A percentile compares a stretch with the other conserved stretches of the same genome.
Conservation (phyloP, 92 coral and sea anemone species). For the Pocillopora grandis region DNA sequence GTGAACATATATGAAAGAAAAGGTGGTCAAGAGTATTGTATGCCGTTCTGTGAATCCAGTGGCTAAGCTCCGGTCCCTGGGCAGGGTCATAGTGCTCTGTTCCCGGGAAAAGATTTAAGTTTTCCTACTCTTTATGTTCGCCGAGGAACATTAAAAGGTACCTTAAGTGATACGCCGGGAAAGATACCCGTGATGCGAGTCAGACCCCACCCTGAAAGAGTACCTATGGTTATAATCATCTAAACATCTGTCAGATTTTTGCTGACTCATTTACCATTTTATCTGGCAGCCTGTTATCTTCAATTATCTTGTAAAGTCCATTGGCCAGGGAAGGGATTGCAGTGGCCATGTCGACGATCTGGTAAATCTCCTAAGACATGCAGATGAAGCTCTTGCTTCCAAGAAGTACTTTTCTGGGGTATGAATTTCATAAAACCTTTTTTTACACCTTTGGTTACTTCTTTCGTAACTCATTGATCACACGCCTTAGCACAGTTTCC, state of each 20-base stretch:
- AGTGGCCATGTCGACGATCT: slow-evolving; percentile 25
- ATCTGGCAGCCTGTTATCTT: slow-evolving; percentile 63
- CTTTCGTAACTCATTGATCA: background rate
- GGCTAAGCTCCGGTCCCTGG: too few relatives aligned
- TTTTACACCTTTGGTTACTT: background rate
- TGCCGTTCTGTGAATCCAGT: too few relatives aligned
- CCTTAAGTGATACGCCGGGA: too few relatives aligned
- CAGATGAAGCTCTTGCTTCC: slow-evolving; percentile 42
- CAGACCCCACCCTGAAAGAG: too few relatives aligned
- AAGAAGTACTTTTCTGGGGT: slow-evolving; percentile 63
- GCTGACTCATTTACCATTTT: background rate
- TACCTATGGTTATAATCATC: too few relatives aligned
- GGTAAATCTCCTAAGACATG: slow-evolving; percentile 29
- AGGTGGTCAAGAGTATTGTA: background rate
- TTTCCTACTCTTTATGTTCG: too few relatives aligned
- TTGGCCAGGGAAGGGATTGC: slow-evolving; percentile 24
- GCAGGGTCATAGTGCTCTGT: too few relatives aligned
- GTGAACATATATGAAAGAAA: background rate
- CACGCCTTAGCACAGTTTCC: background rate
- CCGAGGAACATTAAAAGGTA: too few relatives aligned
- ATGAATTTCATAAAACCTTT: background rate
- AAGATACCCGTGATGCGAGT: too few relatives aligned
- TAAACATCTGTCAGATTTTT: background rate
- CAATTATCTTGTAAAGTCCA: slow-evolving; percentile 40
- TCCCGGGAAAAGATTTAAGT: too few relatives aligned